These are phyloP conservation scores for Garrulus glandarius DNA, from an alignment of 2,797 vertebrate species.

Conservation along the genomic window DNA sequence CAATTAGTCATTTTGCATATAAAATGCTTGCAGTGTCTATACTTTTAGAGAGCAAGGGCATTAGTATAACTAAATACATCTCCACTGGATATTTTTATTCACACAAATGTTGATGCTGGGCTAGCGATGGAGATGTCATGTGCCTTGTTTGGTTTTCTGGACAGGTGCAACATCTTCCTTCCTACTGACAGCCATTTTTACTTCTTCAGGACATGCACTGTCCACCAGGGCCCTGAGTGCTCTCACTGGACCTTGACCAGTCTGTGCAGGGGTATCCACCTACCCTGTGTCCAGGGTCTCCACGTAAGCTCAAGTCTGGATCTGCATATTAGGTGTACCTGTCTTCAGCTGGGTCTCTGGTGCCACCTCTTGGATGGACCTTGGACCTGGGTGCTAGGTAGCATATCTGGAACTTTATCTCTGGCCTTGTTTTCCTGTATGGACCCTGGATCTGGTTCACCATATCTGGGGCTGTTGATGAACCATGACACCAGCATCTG, in stretches of 20 bases:
- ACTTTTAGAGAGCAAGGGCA: not conserved
- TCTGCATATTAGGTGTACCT: accelerated
- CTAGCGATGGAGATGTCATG: not conserved
- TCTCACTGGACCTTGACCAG: not conserved
- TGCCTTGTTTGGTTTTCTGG: not conserved
- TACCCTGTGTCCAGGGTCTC: not conserved
- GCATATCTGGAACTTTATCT: not conserved
- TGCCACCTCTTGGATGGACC: not conserved
- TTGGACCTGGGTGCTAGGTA: not conserved
- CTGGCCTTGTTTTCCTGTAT: not conserved
- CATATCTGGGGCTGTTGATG: not conserved
- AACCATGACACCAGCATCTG: not conserved
- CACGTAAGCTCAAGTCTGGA: not conserved
- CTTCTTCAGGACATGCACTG: not conserved
- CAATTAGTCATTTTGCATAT: conserved; percentile 19
- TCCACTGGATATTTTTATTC: not conserved
- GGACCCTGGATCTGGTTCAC: not conserved
- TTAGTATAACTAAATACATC: not conserved
- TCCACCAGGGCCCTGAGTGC: not conserved
- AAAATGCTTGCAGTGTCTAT: not conserved
- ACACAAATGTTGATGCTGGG: not conserved
- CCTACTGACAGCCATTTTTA: not conserved
- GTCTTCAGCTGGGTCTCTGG: not conserved
- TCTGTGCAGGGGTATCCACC: not conserved
- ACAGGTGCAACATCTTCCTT: not conserved